A percentile compares a stretch with the other conserved stretches of the same genome.
Evolutionary conservation across 2,888 invertebrate species (phyloP).

Genomic region (Oligia fasciuncula): DNA sequence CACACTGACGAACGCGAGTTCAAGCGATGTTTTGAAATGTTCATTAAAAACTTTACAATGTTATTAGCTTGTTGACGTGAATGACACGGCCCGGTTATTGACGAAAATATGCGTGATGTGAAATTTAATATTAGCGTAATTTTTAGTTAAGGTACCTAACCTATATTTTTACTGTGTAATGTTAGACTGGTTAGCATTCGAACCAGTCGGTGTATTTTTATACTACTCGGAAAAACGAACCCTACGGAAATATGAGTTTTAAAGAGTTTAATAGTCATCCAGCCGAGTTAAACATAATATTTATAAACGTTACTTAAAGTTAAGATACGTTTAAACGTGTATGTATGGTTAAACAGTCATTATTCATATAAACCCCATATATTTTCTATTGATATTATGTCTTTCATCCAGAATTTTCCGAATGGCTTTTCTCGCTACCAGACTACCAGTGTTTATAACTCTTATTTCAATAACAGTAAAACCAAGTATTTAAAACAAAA

Average conservation of each 20-base stretch:
- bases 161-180: conserved; percentile 32
- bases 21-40: conserved; percentile 46
- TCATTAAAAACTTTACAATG: conserved; percentile 64
- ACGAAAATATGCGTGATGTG: conserved; percentile 39
- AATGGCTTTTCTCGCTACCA: conserved; percentile 5
- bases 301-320: no score
- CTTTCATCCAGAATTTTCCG: neutral
- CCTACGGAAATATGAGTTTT: neutral
- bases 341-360: neutral
- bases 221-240: no score
- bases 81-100: conserved; percentile 60
- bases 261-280: neutral
- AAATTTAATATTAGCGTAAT: conserved; percentile 30
- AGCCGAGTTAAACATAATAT: no score
- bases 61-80: conserved; percentile 61
- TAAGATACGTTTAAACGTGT: neutral
- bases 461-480: conserved; percentile 17
- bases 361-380: neutral
- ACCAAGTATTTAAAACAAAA: conserved; percentile 33
- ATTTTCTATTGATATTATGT: neutral
- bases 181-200: neutral
- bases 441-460: neutral
- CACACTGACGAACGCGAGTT: conserved; percentile 43
- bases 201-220: neutral
- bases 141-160: conserved; percentile 39